phyloP scores from a whole-genome alignment of 2,797 vertebrate species.

The Anguilla anguilla region DNA sequence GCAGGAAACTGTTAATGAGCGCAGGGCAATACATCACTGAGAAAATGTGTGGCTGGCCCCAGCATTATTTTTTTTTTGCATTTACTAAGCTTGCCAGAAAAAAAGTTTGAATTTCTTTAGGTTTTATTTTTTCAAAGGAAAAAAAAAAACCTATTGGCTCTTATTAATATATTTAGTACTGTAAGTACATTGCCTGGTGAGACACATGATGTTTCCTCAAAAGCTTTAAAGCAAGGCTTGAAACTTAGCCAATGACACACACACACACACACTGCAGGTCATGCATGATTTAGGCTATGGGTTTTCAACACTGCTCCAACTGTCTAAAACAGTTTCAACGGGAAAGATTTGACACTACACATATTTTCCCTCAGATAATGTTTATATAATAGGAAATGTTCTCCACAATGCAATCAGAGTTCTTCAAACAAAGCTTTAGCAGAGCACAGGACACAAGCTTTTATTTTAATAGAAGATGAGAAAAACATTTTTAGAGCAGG shows the following conservation, averaged over 20 bases:
- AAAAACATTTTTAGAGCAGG: not conserved
- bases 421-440: not conserved
- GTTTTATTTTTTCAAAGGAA: not conserved
- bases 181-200: not conserved
- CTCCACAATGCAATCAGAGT: not conserved
- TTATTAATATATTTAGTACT: not conserved
- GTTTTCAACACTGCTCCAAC: not conserved
- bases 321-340: not conserved
- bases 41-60: not conserved
- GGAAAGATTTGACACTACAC: not conserved
- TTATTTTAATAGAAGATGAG: constrained; percentile 23
- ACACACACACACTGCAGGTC: not conserved
- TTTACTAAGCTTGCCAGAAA: not conserved
- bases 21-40: not conserved
- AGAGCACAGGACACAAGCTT: not conserved
- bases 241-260: not conserved
- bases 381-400: not conserved
- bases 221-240: not conserved
- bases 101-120: not conserved
- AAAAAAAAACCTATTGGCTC: not conserved
- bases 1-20: not conserved
- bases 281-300: not conserved
- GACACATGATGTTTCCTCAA: not conserved
- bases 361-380: not conserved
- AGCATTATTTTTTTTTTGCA: not conserved